Base-by-base conservation (phyloP, 2,797 vertebrate genomes). In the Delichon dasypus region DNA sequence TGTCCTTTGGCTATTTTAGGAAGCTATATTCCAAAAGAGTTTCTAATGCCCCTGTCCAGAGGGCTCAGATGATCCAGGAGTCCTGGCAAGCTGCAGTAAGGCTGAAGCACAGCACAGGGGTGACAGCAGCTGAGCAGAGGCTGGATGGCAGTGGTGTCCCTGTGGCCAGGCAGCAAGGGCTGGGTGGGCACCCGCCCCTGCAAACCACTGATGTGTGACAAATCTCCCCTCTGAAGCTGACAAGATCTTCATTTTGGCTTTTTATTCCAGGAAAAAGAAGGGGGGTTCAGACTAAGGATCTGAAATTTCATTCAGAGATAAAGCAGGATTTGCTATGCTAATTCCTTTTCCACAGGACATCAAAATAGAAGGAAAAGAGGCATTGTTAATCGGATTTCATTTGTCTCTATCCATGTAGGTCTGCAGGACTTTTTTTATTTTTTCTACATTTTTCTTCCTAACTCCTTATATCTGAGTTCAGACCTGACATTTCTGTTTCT, bases 241-340 rank as follows among this genome's bases (percentile, higher is more conserved):
- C 94, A 70, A 55, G 89, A 84, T 90, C 61, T 89, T 93, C 45
- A 47, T 88, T 88, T 93, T 73, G 44, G 36, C 64, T 94, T 96
- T 97, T 95, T 89, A 47, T 93, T 94, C 79, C 70, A 58, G 45
- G 82, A 88, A 75, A 75, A 97, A 92, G 85, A 88, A 95, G 62
- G 60, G 88, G 88, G 81, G 94, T 96, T 96, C 65, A 75, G 95
- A 96, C 95, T 94, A 96, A 96, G 90, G 76, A 90, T 92, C 42
- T 96, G 83, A 91, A 97, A 96, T 94, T 96, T 88, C 62, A 1
- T 90, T 95, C 83, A 76, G 94, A 94, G 92, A 96, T 96, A 97
- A 97, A 97, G 92, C 68, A 74, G 96, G 93, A 97, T 97, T 98
- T 96, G 87, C 94, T 90, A 78, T 96, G 93, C 91, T 98, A 95